Conservation (phyloP, 2,888 invertebrate genomes). For the Fissipunctia ypsillon region DNA sequence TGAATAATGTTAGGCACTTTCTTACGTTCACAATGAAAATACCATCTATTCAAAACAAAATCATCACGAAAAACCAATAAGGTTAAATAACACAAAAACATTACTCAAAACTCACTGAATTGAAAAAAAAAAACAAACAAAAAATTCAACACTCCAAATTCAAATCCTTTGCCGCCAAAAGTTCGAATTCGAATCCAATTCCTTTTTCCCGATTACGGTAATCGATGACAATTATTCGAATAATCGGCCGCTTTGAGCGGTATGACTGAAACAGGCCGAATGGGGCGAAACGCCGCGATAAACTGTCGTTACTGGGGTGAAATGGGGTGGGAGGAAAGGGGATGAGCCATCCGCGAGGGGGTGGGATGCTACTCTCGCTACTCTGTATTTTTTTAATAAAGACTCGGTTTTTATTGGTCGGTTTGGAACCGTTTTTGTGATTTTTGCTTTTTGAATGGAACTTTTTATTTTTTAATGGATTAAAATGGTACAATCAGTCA, state of each 20-base stretch:
- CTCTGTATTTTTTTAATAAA: conserved; percentile 61
- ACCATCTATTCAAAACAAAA: not conserved
- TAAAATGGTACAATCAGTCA: not conserved
- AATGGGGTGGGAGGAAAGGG: conserved; percentile 63
- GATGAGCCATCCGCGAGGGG: conserved; percentile 53
- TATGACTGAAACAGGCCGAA: conserved; percentile 82
- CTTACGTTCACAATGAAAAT: not conserved
- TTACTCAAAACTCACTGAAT: not conserved
- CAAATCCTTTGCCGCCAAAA: conserved; percentile 19
- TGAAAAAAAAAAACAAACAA: not conserved
- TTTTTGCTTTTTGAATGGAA: not conserved
- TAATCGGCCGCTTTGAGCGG: conserved; percentile 78
- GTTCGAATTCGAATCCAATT: conserved; percentile 28
- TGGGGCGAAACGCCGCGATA: conserved; percentile 77
- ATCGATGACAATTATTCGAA: conserved; percentile 69
- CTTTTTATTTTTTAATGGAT: conserved; percentile 6
- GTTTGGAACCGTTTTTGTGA: conserved; percentile 26
- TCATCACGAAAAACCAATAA: not conserved
- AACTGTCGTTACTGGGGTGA: conserved; percentile 80
- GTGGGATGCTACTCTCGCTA: conserved; percentile 59
- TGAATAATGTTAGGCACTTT: not conserved
- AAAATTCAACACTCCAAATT: conserved; percentile 18
- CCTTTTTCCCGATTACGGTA: conserved; percentile 49
- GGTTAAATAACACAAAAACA: not conserved
- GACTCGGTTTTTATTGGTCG: conserved; percentile 55